Base-by-base conservation (phyloP, 2,888 invertebrate genomes). In the Leptothorax acervorum region DNA sequence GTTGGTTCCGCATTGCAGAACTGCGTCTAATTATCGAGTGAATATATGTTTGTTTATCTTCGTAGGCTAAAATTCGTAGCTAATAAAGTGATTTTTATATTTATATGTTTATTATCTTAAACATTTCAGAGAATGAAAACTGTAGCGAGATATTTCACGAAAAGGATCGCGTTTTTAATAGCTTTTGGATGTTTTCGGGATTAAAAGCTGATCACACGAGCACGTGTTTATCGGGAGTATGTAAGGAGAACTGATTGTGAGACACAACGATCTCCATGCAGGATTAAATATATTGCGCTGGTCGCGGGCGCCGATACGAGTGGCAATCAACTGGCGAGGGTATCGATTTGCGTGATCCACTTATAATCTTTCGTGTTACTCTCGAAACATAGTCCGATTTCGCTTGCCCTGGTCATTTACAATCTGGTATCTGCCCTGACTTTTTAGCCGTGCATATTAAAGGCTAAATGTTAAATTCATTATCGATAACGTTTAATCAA, bases 261-360 rank as follows among this genome's bases (percentile, higher is more conserved):
- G 9, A 53, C n/a, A 5, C 39, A 15, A 8, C 12, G 48, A 39
- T 42, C 35, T 53, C 3, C 2, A 53, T 39, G 23, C 8, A 39
- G 2, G 15, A n/a, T 53, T 9, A 53, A 53, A 15, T 71, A 23
- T 42, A 66, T 39, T 35, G n/a, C 45, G 18, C 9, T 71, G 39
- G 9, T 15, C 28, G 35, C 39, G 55, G 6, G 0, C 11, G 18
- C 28, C 8, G 42, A 42, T 39, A 39, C 12, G 71, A 71, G 39
- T 57, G 42, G 45, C 28, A 42, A 73, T 42, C 39, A 23, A 39
- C 15, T 39, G 39, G 8, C 4, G 18, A 11, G 9, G 11, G 23
- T 42, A 73, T 42, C 23, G 91, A 92, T 92, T 92, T 76, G 89
- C 86, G 74, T 91, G 89, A 90, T 87, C 91, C 90, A 90, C 81